A percentile compares a stretch with the other conserved stretches of the same genome.
phyloP scores from a whole-genome alignment of 2,113 vertebrate genomes.

The Solea senegalensis region DNA sequence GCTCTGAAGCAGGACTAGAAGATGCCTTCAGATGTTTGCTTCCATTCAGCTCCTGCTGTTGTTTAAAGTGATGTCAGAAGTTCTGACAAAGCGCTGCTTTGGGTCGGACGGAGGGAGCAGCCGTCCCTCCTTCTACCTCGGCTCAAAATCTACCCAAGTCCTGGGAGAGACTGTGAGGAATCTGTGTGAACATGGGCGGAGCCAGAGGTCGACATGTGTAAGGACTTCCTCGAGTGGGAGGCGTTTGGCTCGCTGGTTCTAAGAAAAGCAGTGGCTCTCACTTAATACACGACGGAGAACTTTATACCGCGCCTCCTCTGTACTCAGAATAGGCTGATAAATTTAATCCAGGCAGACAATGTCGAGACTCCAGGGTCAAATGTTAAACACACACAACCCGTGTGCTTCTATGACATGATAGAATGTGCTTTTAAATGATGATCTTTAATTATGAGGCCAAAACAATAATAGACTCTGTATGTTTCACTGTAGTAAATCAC shows the following conservation, averaged over 20 bases:
- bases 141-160: slow-evolving; percentile 6
- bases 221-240: slow-evolving; percentile 48
- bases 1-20: not conserved
- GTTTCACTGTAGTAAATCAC: too few relatives aligned
- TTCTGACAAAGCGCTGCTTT: slow-evolving; percentile 19
- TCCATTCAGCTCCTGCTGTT: slow-evolving; percentile 14
- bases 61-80: slow-evolving; percentile 31
- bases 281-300: slow-evolving; percentile 9
- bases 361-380: not conserved
- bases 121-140: not conserved
- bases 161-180: slow-evolving; percentile 42
- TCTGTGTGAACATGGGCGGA: slow-evolving; percentile 34
- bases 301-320: slow-evolving; percentile 23
- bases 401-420: too few relatives aligned
- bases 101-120: slow-evolving; percentile 30
- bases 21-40: not conserved
- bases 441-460: too few relatives aligned
- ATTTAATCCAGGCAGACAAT: slow-evolving; percentile 4
- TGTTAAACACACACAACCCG: too few relatives aligned
- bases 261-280: slow-evolving; percentile 48
- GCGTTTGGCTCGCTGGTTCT: slow-evolving; percentile 25
- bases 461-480: too few relatives aligned
- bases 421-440: too few relatives aligned
- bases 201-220: slow-evolving; percentile 13
- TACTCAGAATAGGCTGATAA: slow-evolving; percentile 10